Evolutionary conservation across 2,888 invertebrate species (phyloP), one percentile per base, ranked within the genome.

Genomic region (Andrena dorsata): DNA sequence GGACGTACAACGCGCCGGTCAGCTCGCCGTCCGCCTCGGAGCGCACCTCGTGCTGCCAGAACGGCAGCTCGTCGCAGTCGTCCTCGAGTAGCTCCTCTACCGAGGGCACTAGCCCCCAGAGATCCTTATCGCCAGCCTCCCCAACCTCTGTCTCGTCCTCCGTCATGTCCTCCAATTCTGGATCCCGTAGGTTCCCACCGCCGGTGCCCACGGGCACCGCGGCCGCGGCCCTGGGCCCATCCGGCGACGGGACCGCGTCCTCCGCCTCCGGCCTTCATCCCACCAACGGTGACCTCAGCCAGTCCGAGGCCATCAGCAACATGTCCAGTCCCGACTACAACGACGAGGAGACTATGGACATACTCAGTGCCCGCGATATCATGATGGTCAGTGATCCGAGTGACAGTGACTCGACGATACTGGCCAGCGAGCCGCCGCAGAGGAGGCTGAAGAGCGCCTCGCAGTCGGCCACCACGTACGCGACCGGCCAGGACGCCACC

Each of bases 1-100:
- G 98, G 98, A 98, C 98, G 70, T 98, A 97, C 95, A 98, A 98
- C 95, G 98, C 98, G 80, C 98, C 98, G n/a, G 95, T 96, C 60
- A 95, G 96, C 89, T 94, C 95, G 88, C 94, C 95, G 61, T 95
- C 95, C 76, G 95, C 95, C 65, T 94, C 94, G 51, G 93, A 95
- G 94, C 90, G 92, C 8, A 95, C 95, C 86, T 94, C 94, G 71
- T 94, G 94, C 78, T 95, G 95, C 87, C 96, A 95, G 91, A 96
- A 95, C 86, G 95, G 95, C 84, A 95, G 95, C 90, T 95, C 95
- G 51, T 86, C 87, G 20, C 82, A 83, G 20, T 89, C 89, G 73
- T 86, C 89, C 63, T 90, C 91, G 63, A 90, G 90, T 76, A 90
- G 89, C 68, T 93, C 94, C 66, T 92, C 93, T 66, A 93, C 94